Percentiles rank a stretch among this genome's conserved stretches.
Evolutionary conservation across 2,113 vertebrate genomes (phyloP).

Genomic region (Anolis sagrei): DNA sequence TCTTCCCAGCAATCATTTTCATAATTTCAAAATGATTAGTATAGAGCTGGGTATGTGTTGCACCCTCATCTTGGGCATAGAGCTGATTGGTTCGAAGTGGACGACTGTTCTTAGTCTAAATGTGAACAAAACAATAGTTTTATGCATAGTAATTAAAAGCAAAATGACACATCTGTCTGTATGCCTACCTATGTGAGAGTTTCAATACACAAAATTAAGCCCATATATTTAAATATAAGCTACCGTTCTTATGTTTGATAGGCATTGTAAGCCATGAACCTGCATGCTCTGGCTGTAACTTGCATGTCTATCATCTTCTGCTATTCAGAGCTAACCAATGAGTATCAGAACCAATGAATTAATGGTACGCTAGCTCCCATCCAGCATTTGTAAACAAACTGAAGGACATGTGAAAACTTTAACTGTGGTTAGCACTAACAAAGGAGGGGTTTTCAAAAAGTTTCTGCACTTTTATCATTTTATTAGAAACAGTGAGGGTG

Average conservation of each 20-base stretch:
- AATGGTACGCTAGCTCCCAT: background rate
- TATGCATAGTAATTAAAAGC: background rate
- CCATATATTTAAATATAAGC: background rate
- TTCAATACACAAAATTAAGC: background rate
- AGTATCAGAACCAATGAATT: background rate
- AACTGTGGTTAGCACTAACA: background rate
- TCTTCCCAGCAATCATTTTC: constrained; percentile 92
- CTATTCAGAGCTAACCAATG: background rate
- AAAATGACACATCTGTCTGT: background rate
- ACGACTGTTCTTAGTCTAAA: constrained; percentile 91
- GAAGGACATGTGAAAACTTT: background rate
- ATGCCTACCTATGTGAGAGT: constrained; percentile 42
- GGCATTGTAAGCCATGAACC: background rate
- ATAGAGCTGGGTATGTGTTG: constrained; percentile 90
- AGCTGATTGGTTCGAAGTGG: constrained; percentile 91
- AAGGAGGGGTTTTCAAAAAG: too few relatives aligned
- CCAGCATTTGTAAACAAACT: background rate
- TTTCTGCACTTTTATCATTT: too few relatives aligned
- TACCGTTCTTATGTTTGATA: background rate
- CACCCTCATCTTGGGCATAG: constrained; percentile 92
- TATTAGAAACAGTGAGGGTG: too few relatives aligned
- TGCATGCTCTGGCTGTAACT: background rate
- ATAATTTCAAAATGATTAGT: constrained; percentile 92
- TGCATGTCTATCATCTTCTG: background rate
- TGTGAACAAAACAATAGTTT: constrained; percentile 40